These are phyloP conservation scores for Rhinella marina DNA, from an alignment of 2,797 vertebrate genomes.

Conservation along the genomic window DNA sequence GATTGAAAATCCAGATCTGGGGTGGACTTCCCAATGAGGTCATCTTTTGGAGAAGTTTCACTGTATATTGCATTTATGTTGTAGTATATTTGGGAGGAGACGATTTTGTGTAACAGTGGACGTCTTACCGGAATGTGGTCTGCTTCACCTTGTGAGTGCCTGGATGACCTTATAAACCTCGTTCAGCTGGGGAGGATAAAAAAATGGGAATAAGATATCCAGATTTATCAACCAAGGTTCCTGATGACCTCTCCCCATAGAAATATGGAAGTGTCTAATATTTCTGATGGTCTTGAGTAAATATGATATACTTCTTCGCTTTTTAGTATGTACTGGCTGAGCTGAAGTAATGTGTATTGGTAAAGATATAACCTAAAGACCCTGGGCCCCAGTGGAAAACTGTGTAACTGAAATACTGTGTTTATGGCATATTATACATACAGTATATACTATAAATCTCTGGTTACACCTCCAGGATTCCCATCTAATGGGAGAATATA, in stretches of 20 bases:
- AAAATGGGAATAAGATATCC: not conserved
- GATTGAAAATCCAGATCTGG: not conserved
- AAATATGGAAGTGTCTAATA: not conserved
- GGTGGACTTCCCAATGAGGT: not conserved
- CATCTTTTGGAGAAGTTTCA: not conserved
- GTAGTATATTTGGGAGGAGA: not conserved
- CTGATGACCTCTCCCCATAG: not conserved
- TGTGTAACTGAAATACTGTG: too few species aligned
- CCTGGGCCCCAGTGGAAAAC: too few species aligned
- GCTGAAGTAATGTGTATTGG: too few species aligned
- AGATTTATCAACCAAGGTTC: not conserved
- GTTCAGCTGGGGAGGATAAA: slow-evolving; percentile 79
- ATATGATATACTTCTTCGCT: too few species aligned
- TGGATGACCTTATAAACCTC: slow-evolving; percentile 86
- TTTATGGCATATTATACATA: too few species aligned
- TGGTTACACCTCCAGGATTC: too few species aligned
- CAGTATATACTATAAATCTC: too few species aligned
- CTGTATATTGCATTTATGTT: not conserved
- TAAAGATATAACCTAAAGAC: too few species aligned
- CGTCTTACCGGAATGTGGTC: slow-evolving; percentile 89
- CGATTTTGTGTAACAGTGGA: not conserved
- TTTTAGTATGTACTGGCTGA: too few species aligned
- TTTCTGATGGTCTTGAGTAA: too few species aligned
- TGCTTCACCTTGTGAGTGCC: slow-evolving; percentile 86
- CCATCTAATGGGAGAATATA: too few species aligned